phyloP scores from a whole-genome alignment of 2,797 vertebrate genomes.

The Fringilla coelebs region DNA sequence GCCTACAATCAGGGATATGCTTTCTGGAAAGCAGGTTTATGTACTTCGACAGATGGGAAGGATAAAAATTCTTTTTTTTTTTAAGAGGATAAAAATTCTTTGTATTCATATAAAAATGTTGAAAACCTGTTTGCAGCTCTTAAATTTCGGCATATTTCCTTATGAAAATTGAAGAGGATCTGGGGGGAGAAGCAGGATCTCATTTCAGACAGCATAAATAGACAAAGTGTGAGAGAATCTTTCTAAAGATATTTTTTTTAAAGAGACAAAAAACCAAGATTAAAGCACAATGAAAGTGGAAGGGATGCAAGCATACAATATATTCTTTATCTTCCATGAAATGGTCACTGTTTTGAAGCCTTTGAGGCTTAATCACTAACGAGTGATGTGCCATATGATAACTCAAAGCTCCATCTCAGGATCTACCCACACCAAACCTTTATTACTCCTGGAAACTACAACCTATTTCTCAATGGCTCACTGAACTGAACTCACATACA shows the following conservation, averaged over 20 bases:
- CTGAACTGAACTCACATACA: conserved; percentile 7
- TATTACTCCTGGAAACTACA: conserved; percentile 46
- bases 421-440: conserved; percentile 29
- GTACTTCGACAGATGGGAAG: background rate
- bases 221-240: background rate
- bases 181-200: background rate
- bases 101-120: background rate
- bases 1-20: background rate
- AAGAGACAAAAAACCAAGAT: conserved; percentile 4
- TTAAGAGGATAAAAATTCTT: background rate
- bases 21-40: background rate
- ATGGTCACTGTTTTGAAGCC: conserved; percentile 63
- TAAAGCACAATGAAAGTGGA: conserved; percentile 67
- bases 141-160: conserved; percentile 40
- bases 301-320: conserved; percentile 36
- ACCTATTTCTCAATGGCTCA: conserved; percentile 16
- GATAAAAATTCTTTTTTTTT: background rate
- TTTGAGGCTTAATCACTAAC: conserved; percentile 71
- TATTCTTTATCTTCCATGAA: conserved; percentile 64
- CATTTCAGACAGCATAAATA: conserved; percentile 25
- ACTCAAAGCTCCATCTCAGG: conserved; percentile 73
- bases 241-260: conserved; percentile 17
- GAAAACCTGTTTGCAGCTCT: conserved; percentile 32
- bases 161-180: conserved; percentile 10
- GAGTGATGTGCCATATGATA: conserved; percentile 80